These are phyloP conservation scores for Saguinus imperator DNA, from an alignment of 2,113 vertebrate species.

Conservation along the genomic window DNA sequence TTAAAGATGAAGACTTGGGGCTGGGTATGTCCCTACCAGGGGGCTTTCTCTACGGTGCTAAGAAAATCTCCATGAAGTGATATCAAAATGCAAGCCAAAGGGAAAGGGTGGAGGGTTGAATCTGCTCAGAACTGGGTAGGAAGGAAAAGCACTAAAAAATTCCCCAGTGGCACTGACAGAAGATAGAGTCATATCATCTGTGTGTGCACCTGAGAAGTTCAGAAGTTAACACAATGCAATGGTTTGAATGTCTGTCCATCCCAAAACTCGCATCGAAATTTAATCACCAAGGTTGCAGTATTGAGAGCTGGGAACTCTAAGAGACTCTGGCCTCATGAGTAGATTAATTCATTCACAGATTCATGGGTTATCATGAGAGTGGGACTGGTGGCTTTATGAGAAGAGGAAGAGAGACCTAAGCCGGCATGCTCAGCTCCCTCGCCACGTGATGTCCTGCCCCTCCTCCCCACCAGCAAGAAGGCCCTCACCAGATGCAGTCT, in stretches of 20 bases:
- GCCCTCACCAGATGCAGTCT: not conserved
- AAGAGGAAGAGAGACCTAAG: not conserved
- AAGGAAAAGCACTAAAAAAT: not conserved
- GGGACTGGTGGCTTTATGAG: not conserved
- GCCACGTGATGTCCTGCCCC: not conserved
- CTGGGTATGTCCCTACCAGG: not conserved
- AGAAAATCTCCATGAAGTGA: not conserved
- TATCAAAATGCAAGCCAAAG: not conserved
- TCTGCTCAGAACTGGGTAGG: not conserved
- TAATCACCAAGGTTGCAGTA: not conserved
- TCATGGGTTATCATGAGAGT: not conserved
- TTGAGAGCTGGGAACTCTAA: not conserved
- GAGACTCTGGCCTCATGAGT: not conserved
- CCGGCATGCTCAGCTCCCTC: not conserved
- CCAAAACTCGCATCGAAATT: not conserved
- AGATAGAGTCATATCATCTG: fast-evolving
- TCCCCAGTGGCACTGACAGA: not conserved
- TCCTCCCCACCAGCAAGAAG: not conserved
- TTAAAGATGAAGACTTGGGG: not conserved
- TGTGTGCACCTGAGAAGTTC: not conserved
- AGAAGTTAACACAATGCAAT: not conserved
- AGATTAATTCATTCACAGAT: not conserved
- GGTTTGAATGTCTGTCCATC: not conserved
- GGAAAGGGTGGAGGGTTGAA: not conserved
- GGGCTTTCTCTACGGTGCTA: not conserved